Evolutionary conservation across 1,140 invertebrate species (phyloP), one percentile per base, ranked within the genome.

Genomic region (Musca domestica): DNA sequence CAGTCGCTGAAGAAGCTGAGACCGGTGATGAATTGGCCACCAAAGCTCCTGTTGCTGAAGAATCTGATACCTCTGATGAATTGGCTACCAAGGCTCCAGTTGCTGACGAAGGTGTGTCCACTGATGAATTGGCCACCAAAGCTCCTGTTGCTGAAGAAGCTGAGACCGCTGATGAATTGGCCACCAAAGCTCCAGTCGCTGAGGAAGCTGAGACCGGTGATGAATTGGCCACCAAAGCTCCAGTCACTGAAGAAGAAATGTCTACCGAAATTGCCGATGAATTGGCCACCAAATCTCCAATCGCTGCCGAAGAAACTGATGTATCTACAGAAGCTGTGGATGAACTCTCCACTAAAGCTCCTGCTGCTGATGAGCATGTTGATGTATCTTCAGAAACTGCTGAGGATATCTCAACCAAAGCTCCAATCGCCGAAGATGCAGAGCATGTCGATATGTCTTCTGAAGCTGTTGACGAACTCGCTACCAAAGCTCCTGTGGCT

Each of bases 321-420:
- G 0, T 47, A 2, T 2, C 46, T 1, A 67, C 6, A 41, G 34
- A 41, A 41, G 34, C 6, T 20, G 12, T 19, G 48, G 34, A 41
- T 41, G 34, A 41, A 41, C 67, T 65, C 70, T 70, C 14, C 69
- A 74, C 51, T 12, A 61, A 61, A 19, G 49, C 52, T 27, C 54
- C 70, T 1, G 23, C 23, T 49, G 34, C 34, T 41, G 34, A 41
- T 10, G 34, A 41, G n/a, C n/a, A n/a, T 1, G n/a, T 23, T 15
- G 22, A 27, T 20, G 19, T 41, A 12, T 41, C 34, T 10, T 2
- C 34, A 7, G 34, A 41, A 41, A 41, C 10, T 10, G 12, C 23
- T 22, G 63, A 64, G 15, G 63, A 64, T 5, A 5, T 54, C 14
- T 25, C 51, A 12, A 67, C 65, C 9, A 52, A 56, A 47, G 46